Evolutionary conservation across 1,140 invertebrate species (phyloP).

Genomic region (Heliconius melpomene): DNA sequence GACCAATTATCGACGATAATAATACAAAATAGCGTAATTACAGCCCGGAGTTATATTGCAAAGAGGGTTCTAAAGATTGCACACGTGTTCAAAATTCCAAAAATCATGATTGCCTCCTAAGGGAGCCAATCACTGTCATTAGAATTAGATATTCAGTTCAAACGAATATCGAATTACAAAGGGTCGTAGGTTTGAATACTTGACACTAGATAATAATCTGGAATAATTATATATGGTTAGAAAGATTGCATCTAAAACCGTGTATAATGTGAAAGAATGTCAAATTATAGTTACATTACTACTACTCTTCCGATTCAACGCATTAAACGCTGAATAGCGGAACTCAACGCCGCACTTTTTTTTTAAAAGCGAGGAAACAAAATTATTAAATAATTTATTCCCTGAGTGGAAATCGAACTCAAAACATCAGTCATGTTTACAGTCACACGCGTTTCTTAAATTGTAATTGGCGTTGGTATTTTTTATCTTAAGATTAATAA

Average conservation of each 20-base stretch:
- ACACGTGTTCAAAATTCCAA: constrained; percentile 77
- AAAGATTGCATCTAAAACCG: neutral
- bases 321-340: no score
- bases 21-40: constrained; percentile 62
- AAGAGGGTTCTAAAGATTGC: constrained; percentile 64
- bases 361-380: no score
- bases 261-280: neutral
- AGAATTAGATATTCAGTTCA: constrained; percentile 78
- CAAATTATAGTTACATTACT: neutral
- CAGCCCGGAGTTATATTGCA: constrained; percentile 64
- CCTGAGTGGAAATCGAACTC: no score
- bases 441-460: no score
- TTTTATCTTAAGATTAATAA: no score
- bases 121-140: constrained; percentile 77
- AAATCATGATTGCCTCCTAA: constrained; percentile 78
- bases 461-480: no score
- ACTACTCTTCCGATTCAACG: no score
- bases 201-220: constrained; percentile 14
- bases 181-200: constrained; percentile 57
- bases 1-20: constrained; percentile 51
- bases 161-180: constrained; percentile 68
- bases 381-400: no score
- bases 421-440: no score
- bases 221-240: neutral
- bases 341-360: no score